Evolutionary conservation across 1,140 invertebrate species (phyloP).

Genomic region (Drosophila hydei): DNA sequence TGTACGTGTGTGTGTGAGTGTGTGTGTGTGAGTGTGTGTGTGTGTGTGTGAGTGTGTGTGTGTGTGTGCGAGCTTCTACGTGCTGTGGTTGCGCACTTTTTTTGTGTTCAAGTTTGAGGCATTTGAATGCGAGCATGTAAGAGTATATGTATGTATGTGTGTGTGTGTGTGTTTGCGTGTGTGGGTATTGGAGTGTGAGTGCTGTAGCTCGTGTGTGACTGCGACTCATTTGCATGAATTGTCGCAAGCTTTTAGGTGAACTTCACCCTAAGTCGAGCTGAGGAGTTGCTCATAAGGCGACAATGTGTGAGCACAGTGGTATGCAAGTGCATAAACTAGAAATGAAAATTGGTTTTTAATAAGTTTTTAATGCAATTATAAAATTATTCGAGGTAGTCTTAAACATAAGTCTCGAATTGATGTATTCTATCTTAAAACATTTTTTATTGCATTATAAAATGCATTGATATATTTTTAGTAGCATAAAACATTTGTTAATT

Average conservation of each 20-base stretch:
- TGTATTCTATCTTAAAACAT: no score
- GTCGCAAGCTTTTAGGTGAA: constrained; percentile 78
- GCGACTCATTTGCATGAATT: constrained; percentile 78
- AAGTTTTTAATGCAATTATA: no score
- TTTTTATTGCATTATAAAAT: no score
- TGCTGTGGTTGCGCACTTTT: constrained; percentile 77
- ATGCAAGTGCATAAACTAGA: neutral
- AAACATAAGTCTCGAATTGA: no score
- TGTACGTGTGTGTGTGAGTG: neutral
- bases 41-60: constrained; percentile 7
- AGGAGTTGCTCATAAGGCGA: constrained; percentile 19
- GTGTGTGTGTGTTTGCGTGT: constrained; percentile 29
- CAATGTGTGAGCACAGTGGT: constrained; percentile 59
- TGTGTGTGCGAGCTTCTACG: constrained; percentile 41
- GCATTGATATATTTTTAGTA: neutral
- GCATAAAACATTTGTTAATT: no score
- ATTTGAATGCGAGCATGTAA: constrained; percentile 36
- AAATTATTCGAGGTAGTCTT: no score
- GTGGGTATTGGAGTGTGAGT: constrained; percentile 39
- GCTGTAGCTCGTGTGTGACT: constrained; percentile 51
- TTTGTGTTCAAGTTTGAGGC: constrained; percentile 49
- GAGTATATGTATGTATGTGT: constrained; percentile 19
- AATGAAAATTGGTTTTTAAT: neutral
- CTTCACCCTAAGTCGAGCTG: constrained; percentile 45
- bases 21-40: constrained; percentile 17